A percentile compares a stretch with the other conserved stretches of the same genome.
phyloP scores from a whole-genome alignment of 23 tunicate genomes.

The Halocynthia aurantium region DNA sequence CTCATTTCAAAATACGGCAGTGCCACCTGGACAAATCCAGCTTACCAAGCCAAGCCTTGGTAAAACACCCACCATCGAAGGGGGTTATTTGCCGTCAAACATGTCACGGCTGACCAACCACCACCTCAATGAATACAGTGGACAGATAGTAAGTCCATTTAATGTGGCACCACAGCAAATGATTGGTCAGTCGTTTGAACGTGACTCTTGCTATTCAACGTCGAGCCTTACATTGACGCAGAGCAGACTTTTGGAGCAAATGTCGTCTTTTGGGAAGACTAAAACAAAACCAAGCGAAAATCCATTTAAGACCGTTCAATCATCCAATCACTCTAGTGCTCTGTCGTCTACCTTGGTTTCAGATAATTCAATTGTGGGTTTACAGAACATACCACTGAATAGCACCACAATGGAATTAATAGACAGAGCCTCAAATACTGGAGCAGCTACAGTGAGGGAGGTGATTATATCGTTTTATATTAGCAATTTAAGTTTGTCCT shows the following conservation, averaged over 20 bases:
- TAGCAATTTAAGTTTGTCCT: too few species aligned
- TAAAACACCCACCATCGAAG: too few species aligned
- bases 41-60: too few species aligned
- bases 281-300: neutral
- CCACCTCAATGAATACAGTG: too few species aligned
- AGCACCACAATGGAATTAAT: conserved; percentile 18
- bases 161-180: too few species aligned
- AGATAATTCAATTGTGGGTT: neutral
- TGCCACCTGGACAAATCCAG: too few species aligned
- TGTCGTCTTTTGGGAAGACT: conserved; percentile 5
- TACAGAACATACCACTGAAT: neutral
- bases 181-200: too few species aligned
- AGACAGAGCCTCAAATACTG: conserved; percentile 7
- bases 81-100: too few species aligned
- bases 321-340: neutral
- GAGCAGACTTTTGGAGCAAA: conserved; percentile 6
- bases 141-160: too few species aligned
- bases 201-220: neutral
- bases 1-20: too few species aligned
- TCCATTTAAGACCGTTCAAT: too few species aligned
- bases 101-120: too few species aligned
- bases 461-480: neutral
- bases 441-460: conserved; percentile 17
- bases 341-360: neutral
- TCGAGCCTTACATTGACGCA: conserved; percentile 15